These are phyloP conservation scores for Gallinago paraguaiae DNA, from an alignment of 2,113 vertebrate genomes.

Conservation along the genomic window DNA sequence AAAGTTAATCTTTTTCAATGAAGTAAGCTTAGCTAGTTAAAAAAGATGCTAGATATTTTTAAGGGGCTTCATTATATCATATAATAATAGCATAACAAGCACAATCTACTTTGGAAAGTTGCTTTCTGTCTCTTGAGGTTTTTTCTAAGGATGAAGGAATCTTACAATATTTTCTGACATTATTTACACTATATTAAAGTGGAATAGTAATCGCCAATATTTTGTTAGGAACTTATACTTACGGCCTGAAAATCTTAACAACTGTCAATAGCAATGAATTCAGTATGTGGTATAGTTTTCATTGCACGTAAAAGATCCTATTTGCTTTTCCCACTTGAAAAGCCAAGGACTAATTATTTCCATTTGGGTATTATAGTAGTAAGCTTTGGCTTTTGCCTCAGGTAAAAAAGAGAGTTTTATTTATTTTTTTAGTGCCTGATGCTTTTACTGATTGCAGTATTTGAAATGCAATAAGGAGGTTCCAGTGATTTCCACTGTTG, in stretches of 20 bases:
- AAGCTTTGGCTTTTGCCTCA: constrained; percentile 71
- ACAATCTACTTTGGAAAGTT: constrained; percentile 22
- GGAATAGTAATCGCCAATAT: constrained; percentile 59
- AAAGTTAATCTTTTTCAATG: background rate
- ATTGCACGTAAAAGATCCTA: constrained; percentile 67
- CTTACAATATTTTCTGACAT: constrained; percentile 42
- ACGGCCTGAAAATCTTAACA: constrained; percentile 59
- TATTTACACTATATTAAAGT: constrained; percentile 56
- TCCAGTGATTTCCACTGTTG: constrained; percentile 58
- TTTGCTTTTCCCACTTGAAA: constrained; percentile 76
- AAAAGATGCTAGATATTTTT: constrained; percentile 47
- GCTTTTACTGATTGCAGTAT: constrained; percentile 61
- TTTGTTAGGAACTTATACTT: constrained; percentile 67
- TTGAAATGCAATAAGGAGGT: constrained; percentile 45
- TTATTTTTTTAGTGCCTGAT: constrained; percentile 62
- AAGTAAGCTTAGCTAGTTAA: constrained; percentile 32
- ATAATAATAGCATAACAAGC: constrained; percentile 9
- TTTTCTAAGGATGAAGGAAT: constrained; percentile 36
- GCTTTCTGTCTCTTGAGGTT: constrained; percentile 36
- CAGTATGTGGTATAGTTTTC: constrained; percentile 60
- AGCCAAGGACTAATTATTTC: constrained; percentile 74
- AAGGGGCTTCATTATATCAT: background rate
- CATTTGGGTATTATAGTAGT: constrained; percentile 69
- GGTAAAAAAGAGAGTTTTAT: constrained; percentile 56
- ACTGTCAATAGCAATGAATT: constrained; percentile 57